A percentile compares a stretch with the other conserved stretches of the same genome.
Conservation (phyloP, 2,113 vertebrate species). For the Polyodon spathula region DNA sequence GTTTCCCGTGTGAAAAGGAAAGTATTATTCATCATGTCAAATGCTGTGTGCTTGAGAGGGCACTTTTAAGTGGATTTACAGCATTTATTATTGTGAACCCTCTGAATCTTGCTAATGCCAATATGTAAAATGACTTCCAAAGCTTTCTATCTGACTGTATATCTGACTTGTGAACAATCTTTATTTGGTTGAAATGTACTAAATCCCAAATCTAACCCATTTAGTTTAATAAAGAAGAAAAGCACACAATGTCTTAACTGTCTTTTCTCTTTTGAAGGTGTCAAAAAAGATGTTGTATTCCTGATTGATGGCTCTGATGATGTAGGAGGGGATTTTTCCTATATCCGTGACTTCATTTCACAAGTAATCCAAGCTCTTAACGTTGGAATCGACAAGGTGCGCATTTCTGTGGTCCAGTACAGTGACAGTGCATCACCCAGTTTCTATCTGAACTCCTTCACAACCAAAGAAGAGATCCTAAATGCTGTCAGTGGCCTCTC, state of each 20-base stretch:
- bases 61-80: background rate
- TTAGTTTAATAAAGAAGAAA: no score
- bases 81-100: no score
- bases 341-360: conserved; percentile 72
- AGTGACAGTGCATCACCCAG: conserved; percentile 60
- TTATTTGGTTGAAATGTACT: no score
- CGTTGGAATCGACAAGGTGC: conserved; percentile 60
- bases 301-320: conserved; percentile 82
- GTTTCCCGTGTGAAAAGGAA: conserved; percentile 3
- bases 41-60: background rate
- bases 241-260: no score
- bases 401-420: conserved; percentile 80
- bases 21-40: background rate
- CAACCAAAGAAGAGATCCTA: conserved; percentile 71
- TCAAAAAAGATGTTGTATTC: conserved; percentile 85
- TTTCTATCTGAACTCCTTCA: conserved; percentile 68
- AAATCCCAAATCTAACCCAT: no score
- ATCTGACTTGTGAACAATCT: no score
- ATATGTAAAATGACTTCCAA: no score
- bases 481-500: conserved; percentile 61
- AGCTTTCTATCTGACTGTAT: no score
- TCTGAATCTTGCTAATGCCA: no score
- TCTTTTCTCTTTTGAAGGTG: conserved; percentile 8
- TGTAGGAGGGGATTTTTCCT: conserved; percentile 61
- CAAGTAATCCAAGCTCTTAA: conserved; percentile 77